Evolutionary conservation across 2,113 vertebrate genomes (phyloP).

Genomic region (Sinocyclocheilus maitianheensis): DNA sequence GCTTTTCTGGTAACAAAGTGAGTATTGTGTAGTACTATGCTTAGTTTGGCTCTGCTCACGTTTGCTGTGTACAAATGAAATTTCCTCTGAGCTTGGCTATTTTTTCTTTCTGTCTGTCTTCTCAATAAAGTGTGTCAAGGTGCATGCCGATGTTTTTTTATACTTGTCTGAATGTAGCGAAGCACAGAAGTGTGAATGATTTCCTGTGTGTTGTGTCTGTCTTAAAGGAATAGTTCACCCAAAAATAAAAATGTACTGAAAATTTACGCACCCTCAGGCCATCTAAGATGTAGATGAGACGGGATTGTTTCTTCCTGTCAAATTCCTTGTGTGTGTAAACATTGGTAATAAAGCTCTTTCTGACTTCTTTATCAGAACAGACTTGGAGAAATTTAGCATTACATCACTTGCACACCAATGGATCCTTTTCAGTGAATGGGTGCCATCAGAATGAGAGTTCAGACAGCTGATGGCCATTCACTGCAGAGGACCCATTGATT

Average conservation of each 20-base stretch:
- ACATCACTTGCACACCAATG: background rate
- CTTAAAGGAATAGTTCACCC: background rate
- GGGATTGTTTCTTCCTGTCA: background rate
- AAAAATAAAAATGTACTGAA: background rate
- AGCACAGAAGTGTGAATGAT: background rate
- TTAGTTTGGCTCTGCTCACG: background rate
- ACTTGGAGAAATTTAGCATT: background rate
- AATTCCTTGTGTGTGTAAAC: too few relatives aligned
- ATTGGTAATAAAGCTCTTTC: too few relatives aligned
- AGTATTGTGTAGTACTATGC: constrained; percentile 46
- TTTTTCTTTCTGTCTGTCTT: background rate
- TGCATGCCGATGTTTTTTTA: background rate
- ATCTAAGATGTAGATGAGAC: background rate
- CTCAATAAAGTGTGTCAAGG: background rate
- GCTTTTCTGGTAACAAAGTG: constrained; percentile 98
- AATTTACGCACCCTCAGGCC: background rate
- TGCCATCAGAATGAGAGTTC: background rate
- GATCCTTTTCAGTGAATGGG: background rate
- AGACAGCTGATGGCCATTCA: background rate
- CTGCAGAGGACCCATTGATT: background rate
- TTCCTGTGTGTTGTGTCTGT: constrained; percentile 14
- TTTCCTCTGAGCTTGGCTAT: background rate
- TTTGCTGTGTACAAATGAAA: constrained; percentile 3
- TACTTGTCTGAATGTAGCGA: background rate
- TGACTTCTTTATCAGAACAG: background rate